A percentile compares a stretch with the other conserved stretches of the same genome.
These are phyloP conservation scores for Oenanthe melanoleuca DNA, from an alignment of 2,113 vertebrate species.

Conservation along the genomic window DNA sequence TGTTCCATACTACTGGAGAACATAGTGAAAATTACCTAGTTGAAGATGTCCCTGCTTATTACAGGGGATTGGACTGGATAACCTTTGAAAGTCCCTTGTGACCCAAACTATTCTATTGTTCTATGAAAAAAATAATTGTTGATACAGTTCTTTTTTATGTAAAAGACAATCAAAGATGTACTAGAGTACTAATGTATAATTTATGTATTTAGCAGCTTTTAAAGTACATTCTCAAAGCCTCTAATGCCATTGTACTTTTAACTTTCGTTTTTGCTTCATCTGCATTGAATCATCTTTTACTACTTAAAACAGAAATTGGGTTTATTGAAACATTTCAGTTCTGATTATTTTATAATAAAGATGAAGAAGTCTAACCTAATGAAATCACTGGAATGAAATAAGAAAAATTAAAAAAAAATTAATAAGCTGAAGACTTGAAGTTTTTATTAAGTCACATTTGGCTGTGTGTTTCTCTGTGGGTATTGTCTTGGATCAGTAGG, in stretches of 20 bases:
- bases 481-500: not conserved
- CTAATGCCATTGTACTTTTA: slow-evolving; percentile 33
- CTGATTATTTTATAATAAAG: slow-evolving; percentile 70
- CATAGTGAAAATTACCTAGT: not conserved
- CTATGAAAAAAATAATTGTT: not conserved
- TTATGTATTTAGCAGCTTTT: slow-evolving; percentile 33
- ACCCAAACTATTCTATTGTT: not conserved
- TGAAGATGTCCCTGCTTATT: not conserved
- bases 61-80: not conserved
- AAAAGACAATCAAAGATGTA: slow-evolving; percentile 2
- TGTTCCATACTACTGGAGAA: not conserved
- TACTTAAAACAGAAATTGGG: slow-evolving; percentile 60
- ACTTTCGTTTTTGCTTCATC: slow-evolving; percentile 67
- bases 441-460: slow-evolving; percentile 45
- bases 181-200: not conserved
- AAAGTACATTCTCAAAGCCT: slow-evolving; percentile 25
- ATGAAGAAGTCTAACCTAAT: slow-evolving; percentile 66
- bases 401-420: slow-evolving; percentile 55
- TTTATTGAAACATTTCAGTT: slow-evolving; percentile 72
- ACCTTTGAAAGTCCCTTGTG: not conserved
- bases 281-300: slow-evolving; percentile 48
- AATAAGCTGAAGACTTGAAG: slow-evolving; percentile 52
- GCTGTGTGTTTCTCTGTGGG: not conserved
- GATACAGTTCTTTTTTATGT: not conserved
- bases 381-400: slow-evolving; percentile 65